Evolutionary conservation across 2,113 vertebrate genomes (phyloP).

Genomic region (Scomber japonicus): DNA sequence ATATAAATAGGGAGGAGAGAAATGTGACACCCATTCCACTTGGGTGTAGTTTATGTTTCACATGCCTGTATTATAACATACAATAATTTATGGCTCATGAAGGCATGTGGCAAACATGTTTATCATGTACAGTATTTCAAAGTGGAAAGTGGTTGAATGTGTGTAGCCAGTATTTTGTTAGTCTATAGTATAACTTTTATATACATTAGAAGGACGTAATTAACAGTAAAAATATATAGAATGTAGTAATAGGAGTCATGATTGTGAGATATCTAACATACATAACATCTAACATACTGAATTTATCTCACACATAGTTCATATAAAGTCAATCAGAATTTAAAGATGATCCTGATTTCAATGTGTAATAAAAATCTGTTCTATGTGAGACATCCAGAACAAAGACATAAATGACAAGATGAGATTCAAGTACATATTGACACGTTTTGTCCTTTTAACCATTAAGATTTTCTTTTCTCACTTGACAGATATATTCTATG

Average conservation of each 20-base stretch:
- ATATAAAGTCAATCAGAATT: no score
- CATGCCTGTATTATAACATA: neutral
- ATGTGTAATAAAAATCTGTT: no score
- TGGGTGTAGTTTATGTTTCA: neutral
- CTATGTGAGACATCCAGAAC: neutral
- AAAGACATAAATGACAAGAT: neutral
- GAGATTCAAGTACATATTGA: neutral
- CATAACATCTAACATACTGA: no score
- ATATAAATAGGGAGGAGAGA: neutral
- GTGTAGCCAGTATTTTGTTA: neutral
- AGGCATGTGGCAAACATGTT: neutral
- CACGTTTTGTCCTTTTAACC: no score
- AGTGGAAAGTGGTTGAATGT: neutral
- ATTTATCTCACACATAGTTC: no score
- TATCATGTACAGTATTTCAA: neutral
- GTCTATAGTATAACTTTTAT: no score
- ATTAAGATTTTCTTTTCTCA: no score
- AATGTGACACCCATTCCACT: slow-evolving; percentile 6
- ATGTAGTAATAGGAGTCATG: neutral
- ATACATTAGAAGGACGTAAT: neutral
- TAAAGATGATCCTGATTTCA: no score
- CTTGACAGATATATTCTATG: slow-evolving; percentile 81
- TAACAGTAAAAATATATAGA: neutral
- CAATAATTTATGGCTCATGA: slow-evolving; percentile 14
- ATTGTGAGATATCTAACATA: neutral